Conservation (phyloP, 53 echinoderm and acorn worm genomes). For the Zoroaster sp. region DNA sequence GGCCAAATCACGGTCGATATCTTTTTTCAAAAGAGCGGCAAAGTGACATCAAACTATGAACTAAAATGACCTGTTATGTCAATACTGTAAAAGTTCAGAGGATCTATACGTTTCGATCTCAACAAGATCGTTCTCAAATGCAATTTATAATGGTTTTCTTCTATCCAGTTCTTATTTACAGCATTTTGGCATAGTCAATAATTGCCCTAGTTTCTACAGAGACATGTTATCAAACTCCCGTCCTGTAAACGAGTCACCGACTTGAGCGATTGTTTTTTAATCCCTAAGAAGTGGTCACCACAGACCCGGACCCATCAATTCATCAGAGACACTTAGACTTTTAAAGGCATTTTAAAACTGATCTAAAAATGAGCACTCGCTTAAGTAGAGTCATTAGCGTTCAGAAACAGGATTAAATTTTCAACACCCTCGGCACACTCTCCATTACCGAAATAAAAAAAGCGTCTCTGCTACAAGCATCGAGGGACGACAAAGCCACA, state of each 20-base stretch:
- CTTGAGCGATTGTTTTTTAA: neutral
- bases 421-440: slow-evolving; percentile 10
- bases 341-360: neutral
- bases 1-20: no score
- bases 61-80: no score
- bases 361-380: neutral
- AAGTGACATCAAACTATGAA: no score
- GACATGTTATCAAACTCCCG: neutral
- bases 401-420: slow-evolving; percentile 30
- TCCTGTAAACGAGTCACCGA: neutral
- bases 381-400: slow-evolving; percentile 14
- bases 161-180: neutral
- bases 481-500: neutral
- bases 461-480: neutral
- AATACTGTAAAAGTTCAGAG: no score
- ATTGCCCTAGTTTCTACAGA: neutral
- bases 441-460: slow-evolving; percentile 16
- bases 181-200: neutral
- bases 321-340: neutral
- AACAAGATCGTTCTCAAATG: no score
- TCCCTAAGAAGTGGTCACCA: neutral
- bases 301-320: neutral
- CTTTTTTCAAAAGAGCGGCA: no score
- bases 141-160: neutral
- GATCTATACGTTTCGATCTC: no score